Evolutionary conservation across 2,888 invertebrate genomes (phyloP).

Genomic region (Melanostoma scalare): DNA sequence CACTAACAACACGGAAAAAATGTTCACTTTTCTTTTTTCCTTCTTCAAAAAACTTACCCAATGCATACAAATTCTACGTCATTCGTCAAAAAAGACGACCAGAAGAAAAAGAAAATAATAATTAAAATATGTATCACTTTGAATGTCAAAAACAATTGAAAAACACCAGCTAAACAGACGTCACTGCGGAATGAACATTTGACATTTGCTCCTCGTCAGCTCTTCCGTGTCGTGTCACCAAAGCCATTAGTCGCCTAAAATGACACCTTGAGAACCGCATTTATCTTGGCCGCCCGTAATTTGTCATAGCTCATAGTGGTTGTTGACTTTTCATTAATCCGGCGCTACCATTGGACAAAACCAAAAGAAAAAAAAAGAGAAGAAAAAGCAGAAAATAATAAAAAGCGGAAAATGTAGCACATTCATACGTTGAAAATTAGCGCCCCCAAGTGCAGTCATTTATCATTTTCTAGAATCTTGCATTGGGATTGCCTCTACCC

Average conservation of each 20-base stretch:
- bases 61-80: constrained; percentile 8
- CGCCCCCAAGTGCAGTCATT: constrained; percentile 71
- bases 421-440: constrained; percentile 67
- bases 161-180: constrained; percentile 24
- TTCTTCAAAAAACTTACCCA: too few species aligned
- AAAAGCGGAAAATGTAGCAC: constrained; percentile 54
- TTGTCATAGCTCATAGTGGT: constrained; percentile 69
- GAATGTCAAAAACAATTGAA: constrained; percentile 16
- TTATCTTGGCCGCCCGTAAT: constrained; percentile 69
- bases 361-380: neutral
- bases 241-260: constrained; percentile 65
- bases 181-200: constrained; percentile 40
- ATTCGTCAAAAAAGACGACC: constrained; percentile 5
- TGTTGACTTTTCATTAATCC: constrained; percentile 73
- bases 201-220: constrained; percentile 57
- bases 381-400: constrained; percentile 18
- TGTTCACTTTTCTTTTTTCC: too few species aligned
- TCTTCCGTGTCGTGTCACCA: constrained; percentile 69
- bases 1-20: too few species aligned
- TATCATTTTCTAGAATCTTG: constrained; percentile 71
- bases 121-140: constrained; percentile 34
- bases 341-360: constrained; percentile 27
- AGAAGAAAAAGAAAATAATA: constrained; percentile 6
- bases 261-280: constrained; percentile 70
- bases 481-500: constrained; percentile 62